Evolutionary conservation across 2,797 vertebrate genomes (phyloP), one percentile per base, ranked within the genome.

Genomic region (Cryptoprocta ferox): DNA sequence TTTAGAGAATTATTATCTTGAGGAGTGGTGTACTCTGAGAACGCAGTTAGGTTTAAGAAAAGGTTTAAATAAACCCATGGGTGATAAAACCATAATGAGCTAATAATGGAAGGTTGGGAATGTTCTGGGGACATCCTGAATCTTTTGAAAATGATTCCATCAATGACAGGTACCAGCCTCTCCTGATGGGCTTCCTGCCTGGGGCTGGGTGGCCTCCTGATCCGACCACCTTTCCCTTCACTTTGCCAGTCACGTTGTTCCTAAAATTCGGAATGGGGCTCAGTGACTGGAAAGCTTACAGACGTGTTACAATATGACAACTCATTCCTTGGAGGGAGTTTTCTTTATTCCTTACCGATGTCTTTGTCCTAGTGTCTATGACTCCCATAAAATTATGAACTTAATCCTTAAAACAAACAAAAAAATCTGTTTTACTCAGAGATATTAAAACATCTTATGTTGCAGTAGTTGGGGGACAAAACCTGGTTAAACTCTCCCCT

Each of bases 1-100:
- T 96, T 78, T 63, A 95, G 85, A 93, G 76, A 95, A 95, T 95
- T 48, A 92, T 76, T 95, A 95, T 89, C 84, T 97, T 86, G 94
- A 97, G 90, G 63, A 94, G 81, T 68, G 70, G 53, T 92, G 37
- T 71, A 70, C 65, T 92, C 87, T 92, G 83, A 92, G 39, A 92
- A 86, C 6, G 73, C 48, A 78, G 61, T 89, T 81, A 90, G 48
- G 45, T 89, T 80, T 66, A 14, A 26, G 83, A 96, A 95, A 92
- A 82, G 70, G 53, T 83, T 97, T 95, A 68, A 97, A 95, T 89
- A 97, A 97, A 89, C 79, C 70, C 39, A 42, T 1, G 45, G 65
- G 89, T 87, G 84, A 95, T 93, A 89, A 97, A 95, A 66, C 63
- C 90, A 59, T 71, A 94, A 96, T 35, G 92, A 90, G 66, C 45